A percentile compares a stretch with the other conserved stretches of the same genome.
These are phyloP conservation scores for Rutpela maculata DNA, from an alignment of 2,888 invertebrate genomes.

Conservation along the genomic window DNA sequence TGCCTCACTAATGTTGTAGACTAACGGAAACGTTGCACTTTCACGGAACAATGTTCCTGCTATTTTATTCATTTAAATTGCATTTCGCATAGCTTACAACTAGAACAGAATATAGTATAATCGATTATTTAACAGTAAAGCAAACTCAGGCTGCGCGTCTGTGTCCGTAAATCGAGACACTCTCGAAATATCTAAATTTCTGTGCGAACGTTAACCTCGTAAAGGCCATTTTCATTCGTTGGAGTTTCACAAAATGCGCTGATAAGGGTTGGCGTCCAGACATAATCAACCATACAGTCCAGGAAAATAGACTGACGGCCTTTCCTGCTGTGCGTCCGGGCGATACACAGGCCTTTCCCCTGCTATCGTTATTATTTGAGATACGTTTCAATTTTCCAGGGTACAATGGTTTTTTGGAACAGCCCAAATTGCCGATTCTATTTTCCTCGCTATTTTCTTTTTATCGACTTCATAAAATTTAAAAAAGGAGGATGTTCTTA, in stretches of 20 bases:
- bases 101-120: conserved; percentile 18
- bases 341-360: neutral
- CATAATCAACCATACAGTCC: neutral
- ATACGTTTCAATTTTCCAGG: neutral
- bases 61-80: conserved; percentile 23
- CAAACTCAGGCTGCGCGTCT: conserved; percentile 35
- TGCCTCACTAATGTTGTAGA: too few relatives aligned
- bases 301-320: conserved; percentile 19
- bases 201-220: conserved; percentile 30
- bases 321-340: conserved; percentile 13
- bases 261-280: conserved; percentile 33
- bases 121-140: conserved; percentile 40
- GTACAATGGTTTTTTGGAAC: neutral
- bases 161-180: conserved; percentile 35
- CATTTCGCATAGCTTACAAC: conserved; percentile 11
- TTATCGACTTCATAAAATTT: too few relatives aligned
- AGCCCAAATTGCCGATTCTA: neutral
- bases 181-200: conserved; percentile 36
- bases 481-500: too few relatives aligned
- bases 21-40: too few relatives aligned
- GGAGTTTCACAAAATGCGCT: conserved; percentile 26
- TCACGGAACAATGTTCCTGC: too few relatives aligned
- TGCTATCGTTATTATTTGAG: neutral
- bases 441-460: too few relatives aligned
- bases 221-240: conserved; percentile 21